Conservation (phyloP, 2,888 invertebrate species). For the Cheilosia vulpina region DNA sequence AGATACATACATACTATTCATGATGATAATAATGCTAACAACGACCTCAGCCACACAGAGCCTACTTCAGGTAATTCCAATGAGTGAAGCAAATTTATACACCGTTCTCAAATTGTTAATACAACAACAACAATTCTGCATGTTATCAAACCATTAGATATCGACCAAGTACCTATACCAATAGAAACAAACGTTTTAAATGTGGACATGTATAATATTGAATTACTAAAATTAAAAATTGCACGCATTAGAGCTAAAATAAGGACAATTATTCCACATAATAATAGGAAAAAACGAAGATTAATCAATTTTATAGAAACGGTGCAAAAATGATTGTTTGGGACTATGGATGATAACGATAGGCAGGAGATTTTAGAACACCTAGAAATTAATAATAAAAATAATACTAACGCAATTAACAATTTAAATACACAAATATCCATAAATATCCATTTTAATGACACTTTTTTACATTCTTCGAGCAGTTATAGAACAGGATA, state of each 20-base stretch:
- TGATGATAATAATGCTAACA: too few species aligned
- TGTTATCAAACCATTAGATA: slow-evolving; percentile 6
- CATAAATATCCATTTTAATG: too few species aligned
- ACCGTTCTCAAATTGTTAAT: background rate
- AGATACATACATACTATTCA: too few species aligned
- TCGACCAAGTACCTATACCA: background rate
- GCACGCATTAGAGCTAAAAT: background rate
- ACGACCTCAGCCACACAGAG: too few species aligned
- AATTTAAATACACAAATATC: background rate
- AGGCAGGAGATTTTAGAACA: too few species aligned
- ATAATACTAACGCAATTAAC: background rate
- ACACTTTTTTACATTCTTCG: background rate
- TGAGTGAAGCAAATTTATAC: too few species aligned
- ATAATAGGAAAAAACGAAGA: background rate
- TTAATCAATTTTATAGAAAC: background rate
- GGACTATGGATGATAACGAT: background rate
- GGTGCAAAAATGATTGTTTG: background rate
- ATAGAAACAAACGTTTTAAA: background rate
- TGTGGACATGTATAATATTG: background rate
- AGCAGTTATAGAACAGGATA: background rate
- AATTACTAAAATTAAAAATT: background rate
- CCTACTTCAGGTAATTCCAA: too few species aligned
- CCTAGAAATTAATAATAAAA: background rate
- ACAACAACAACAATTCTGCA: background rate
- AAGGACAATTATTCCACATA: background rate